Conservation (phyloP, 2,113 vertebrate genomes). For the Eptesicus fuscus region DNA sequence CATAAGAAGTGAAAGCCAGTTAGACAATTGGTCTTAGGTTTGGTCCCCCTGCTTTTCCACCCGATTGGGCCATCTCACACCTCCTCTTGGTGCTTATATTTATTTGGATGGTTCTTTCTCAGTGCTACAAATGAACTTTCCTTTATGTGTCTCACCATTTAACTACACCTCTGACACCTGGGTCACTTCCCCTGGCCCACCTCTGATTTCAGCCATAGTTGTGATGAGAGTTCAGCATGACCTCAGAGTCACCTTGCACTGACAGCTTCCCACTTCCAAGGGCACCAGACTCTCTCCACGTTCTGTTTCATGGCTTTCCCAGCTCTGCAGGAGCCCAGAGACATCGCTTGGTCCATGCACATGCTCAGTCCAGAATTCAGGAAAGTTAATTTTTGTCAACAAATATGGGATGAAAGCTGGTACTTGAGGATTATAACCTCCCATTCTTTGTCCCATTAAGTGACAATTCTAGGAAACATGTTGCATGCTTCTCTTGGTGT, state of each 20-base stretch:
- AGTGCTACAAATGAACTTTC: not conserved
- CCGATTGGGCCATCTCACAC: accelerated
- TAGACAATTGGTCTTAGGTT: not conserved
- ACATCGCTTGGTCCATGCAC: no score
- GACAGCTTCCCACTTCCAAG: not conserved
- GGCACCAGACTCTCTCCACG: not conserved
- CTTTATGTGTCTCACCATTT: not conserved
- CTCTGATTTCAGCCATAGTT: not conserved
- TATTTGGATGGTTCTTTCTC: not conserved
- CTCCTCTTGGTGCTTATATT: not conserved
- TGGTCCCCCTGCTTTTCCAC: not conserved
- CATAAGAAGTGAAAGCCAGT: not conserved
- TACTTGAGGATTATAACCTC: not conserved
- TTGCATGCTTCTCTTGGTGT: not conserved
- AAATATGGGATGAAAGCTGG: not conserved
- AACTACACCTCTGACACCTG: not conserved
- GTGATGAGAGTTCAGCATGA: not conserved
- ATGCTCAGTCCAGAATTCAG: not conserved
- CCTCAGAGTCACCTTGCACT: not conserved
- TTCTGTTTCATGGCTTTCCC: not conserved
- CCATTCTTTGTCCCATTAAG: not conserved
- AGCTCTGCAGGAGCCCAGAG: not conserved
- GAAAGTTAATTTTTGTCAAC: not conserved
- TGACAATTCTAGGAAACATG: not conserved
- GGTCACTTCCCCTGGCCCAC: not conserved